Evolutionary conservation across 2,113 vertebrate genomes (phyloP).

Genomic region (Colaptes auratus): DNA sequence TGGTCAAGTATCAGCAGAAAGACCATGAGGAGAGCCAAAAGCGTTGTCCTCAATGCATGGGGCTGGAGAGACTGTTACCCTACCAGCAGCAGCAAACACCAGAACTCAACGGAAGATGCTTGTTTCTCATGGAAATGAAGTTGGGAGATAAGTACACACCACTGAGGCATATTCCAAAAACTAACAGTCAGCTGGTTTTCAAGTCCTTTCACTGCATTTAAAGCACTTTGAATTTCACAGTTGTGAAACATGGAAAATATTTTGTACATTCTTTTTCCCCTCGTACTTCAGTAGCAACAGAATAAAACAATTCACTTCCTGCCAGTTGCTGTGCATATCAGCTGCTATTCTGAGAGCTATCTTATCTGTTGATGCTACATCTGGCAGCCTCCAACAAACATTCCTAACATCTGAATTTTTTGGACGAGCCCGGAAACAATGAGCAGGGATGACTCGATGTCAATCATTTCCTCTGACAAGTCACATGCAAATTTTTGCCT

Average conservation of each 20-base stretch:
- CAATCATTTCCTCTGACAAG: slow-evolving; percentile 40
- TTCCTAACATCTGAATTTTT: slow-evolving; percentile 38
- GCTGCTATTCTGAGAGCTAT: background rate
- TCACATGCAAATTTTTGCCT: slow-evolving; percentile 39
- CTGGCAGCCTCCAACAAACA: slow-evolving; percentile 7
- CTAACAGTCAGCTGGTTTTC: background rate
- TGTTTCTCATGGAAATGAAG: background rate
- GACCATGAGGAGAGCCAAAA: background rate
- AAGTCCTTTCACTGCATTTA: background rate
- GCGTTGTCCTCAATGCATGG: background rate
- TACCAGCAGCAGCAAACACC: background rate
- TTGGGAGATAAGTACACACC: background rate
- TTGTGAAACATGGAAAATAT: background rate
- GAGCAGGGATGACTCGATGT: slow-evolving; percentile 13
- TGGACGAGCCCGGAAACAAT: slow-evolving; percentile 6
- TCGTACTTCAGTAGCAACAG: background rate
- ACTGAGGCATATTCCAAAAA: background rate
- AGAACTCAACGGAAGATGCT: background rate
- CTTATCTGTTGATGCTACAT: slow-evolving; percentile 13
- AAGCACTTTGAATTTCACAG: background rate
- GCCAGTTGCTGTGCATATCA: background rate
- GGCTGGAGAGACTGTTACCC: fast-evolving
- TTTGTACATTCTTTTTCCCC: background rate
- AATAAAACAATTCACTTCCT: slow-evolving; percentile 1
- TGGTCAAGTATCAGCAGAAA: background rate